These are phyloP conservation scores for Frieseomelitta varia DNA, from an alignment of 1,140 invertebrate genomes.

Conservation along the genomic window DNA sequence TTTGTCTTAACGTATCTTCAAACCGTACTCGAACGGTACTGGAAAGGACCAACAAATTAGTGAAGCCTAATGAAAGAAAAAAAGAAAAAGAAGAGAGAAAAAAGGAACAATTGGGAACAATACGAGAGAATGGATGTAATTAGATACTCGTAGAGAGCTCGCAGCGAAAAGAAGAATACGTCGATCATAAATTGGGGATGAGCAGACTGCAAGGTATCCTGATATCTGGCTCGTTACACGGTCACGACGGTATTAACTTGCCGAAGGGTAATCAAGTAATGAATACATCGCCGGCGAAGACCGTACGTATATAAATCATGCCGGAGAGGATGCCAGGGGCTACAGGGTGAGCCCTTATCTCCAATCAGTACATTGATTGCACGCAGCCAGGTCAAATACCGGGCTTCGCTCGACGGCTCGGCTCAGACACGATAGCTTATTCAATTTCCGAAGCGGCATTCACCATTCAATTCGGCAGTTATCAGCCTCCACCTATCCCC, in stretches of 20 bases:
- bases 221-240: conserved; percentile 49
- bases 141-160: background rate
- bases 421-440: conserved; percentile 78
- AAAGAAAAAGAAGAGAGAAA: rapidly evolving
- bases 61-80: background rate
- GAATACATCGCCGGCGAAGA: conserved; percentile 76
- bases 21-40: background rate
- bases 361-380: conserved; percentile 80
- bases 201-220: conserved; percentile 15
- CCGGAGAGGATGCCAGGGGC: conserved; percentile 65
- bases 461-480: conserved; percentile 79
- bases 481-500: conserved; percentile 72
- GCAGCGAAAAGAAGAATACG: conserved; percentile 1
- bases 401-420: conserved; percentile 72
- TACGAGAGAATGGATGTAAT: background rate
- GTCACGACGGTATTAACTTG: conserved; percentile 60
- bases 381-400: conserved; percentile 78
- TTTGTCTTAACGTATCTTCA: background rate
- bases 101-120: too few relatives aligned
- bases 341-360: conserved; percentile 77
- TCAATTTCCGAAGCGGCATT: conserved; percentile 81
- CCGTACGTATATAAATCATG: conserved; percentile 78
- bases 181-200: conserved; percentile 13
- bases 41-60: background rate
- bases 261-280: conserved; percentile 77